phyloP scores from a whole-genome alignment of 2,113 vertebrate genomes.

The Poicephalus meyeri region DNA sequence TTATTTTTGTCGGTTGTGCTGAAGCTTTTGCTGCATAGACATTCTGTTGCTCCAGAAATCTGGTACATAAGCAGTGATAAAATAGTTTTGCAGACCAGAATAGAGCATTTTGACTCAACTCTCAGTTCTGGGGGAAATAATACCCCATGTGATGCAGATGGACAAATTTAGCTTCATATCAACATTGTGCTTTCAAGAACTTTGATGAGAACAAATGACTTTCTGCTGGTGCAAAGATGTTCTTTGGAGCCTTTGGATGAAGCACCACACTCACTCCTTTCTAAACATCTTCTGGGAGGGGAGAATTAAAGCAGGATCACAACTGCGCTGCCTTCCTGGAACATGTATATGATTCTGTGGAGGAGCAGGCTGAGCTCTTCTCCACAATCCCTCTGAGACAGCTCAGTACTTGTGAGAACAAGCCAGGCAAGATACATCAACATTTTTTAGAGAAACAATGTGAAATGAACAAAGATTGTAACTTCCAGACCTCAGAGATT shows the following conservation, averaged over 20 bases:
- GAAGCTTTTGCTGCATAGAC: background rate
- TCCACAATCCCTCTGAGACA: background rate
- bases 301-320: background rate
- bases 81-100: background rate
- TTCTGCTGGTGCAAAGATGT: background rate
- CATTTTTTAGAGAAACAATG: background rate
- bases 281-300: background rate
- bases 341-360: background rate
- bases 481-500: background rate
- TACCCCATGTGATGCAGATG: background rate
- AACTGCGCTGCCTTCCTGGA: background rate
- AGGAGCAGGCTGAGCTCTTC: background rate
- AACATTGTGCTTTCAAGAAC: background rate
- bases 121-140: background rate
- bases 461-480: background rate
- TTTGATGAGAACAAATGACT: background rate
- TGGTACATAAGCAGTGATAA: background rate
- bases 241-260: background rate
- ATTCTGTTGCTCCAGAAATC: background rate
- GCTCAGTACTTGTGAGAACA: background rate
- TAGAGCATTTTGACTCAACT: background rate
- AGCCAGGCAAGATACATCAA: background rate
- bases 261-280: background rate
- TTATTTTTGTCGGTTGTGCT: background rate
- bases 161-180: background rate